Evolutionary conservation across 1,140 invertebrate genomes (phyloP), one percentile per base, ranked within the genome.

Genomic region (Drosophila pseudoananassae): DNA sequence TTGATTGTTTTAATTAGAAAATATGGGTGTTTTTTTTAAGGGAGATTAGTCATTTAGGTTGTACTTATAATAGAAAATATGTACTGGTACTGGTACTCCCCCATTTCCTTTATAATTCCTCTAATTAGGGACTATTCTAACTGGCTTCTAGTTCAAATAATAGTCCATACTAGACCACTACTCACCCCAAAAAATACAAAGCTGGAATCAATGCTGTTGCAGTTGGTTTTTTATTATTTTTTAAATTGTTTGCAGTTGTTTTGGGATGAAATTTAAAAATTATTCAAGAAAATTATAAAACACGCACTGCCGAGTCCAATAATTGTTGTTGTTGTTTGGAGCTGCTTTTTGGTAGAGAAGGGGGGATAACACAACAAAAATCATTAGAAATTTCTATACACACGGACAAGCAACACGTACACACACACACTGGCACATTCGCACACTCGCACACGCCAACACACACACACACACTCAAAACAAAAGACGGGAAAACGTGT

Each of bases 381-480:
- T 64, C 64, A 75, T 71, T 70, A 65, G 75, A 73, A 75, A 79
- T 68, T 83, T 55, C 50, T 64, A 59, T 43, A 51, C 69, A 57
- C 64, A 57, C 64, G 51, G 23, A 27, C 20, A 23, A 64, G 71
- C 58, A 73, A 74, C 55, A 83, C 47, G 77, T 43, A 64, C 52
- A 59, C 40, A 66, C 65, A 55, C 59, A 78, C 36, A 56, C 33
- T 29, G 27, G 54, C 51, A 46, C 38, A 75, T 33, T 52, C 33
- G 66, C 66, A 56, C 56, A 76, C 43, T 53, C 33, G 15, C n/a
- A 55, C 52, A 47, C 40, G 49, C 46, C 49, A 55, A 58, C 78
- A 68, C 60, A 70, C 58, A 76, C 76, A 78, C 74, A 82, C 74
- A 31, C 14, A 51, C 12, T n/a, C 31, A 64, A 31, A 60, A 65